Evolutionary conservation across 64 coral and sea anemone species (phyloP), one percentile per base, ranked within the genome.

Genomic region (Stichodactyla helianthus): DNA sequence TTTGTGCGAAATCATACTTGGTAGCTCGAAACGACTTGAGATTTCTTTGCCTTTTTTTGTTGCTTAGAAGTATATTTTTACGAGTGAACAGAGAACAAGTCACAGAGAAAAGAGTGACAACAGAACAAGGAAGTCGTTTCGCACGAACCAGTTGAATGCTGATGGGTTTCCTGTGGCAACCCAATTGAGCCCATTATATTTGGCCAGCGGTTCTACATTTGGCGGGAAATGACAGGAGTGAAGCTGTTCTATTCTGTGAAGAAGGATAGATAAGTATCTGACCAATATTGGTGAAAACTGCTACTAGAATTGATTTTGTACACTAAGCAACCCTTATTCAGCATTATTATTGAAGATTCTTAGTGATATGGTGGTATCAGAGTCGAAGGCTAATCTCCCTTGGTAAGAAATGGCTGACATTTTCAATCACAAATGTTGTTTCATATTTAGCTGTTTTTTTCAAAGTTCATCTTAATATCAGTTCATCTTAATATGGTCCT

Each of bases 361-460:
- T 60, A 60, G 19, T 3, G 31, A 6, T 86, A 92, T 92, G 90
- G 90, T 92, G 27, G 90, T 92, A 64, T 67, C 90, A 14, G 61
- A 90, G 7, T 18, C 58, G 44, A 92, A 92, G 15, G 55, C 81
- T 10, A 92, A 92, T 92, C 90, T 92, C 68, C 90, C 90, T 10
- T 92, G 90, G 90, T 92, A 87, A 82, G 90, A 82, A 22, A 82
- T 53, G 60, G 22, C 18, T 14, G 14, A 81, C 50, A 81, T 54
- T 59, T 31, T 31, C 28, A 31, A 0, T 31, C 28, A 44, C 35
- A 44, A 44, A 44, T 3, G 35, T 44, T 44, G 35, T 44, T 44
- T 44, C 2, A 44, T 1, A 1, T 44, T 44, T 44, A 44, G 35
- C 35, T 44, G 35, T 44, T 44, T 44, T 35, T 44, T 44, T 44